A percentile compares a stretch with the other conserved stretches of the same genome.
Conservation (phyloP, 2,888 invertebrate genomes). For the Ennomos fuscantarius region DNA sequence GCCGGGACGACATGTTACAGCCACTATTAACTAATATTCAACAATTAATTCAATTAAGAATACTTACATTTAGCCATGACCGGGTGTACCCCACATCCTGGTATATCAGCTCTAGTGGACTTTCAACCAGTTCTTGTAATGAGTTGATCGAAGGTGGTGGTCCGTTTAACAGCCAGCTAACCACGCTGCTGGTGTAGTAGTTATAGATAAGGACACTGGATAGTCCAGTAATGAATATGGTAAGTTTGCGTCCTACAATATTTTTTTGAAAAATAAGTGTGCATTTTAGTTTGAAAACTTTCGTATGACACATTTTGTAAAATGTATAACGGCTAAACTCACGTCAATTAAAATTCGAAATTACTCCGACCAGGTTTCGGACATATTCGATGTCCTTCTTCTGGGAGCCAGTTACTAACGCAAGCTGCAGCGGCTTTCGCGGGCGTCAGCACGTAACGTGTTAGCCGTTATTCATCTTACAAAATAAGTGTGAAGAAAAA, state of each 20-base stretch:
- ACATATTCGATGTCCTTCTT: too few relatives aligned
- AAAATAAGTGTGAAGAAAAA: too few relatives aligned
- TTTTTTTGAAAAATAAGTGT: background rate
- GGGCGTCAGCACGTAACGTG: too few relatives aligned
- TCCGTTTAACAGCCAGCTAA: slow-evolving; percentile 82
- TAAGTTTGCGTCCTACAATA: slow-evolving; percentile 61
- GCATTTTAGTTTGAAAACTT: too few relatives aligned
- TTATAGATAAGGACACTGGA: slow-evolving; percentile 80
- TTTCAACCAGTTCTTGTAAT: slow-evolving; percentile 77
- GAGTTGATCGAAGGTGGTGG: slow-evolving; percentile 79
- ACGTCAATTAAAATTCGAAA: too few relatives aligned
- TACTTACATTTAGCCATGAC: slow-evolving; percentile 68
- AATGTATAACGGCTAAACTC: too few relatives aligned
- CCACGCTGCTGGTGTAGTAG: slow-evolving; percentile 86
- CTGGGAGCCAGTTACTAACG: too few relatives aligned
- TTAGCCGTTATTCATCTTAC: too few relatives aligned
- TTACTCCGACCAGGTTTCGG: too few relatives aligned
- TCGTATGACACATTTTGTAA: too few relatives aligned
- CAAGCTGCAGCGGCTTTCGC: too few relatives aligned
- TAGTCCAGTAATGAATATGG: slow-evolving; percentile 66
- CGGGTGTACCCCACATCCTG: slow-evolving; percentile 79
- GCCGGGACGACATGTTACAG: too few relatives aligned
- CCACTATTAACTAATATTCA: background rate
- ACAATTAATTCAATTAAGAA: background rate
- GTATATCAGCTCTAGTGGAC: slow-evolving; percentile 76